Percentiles rank a stretch among this genome's conserved stretches.
Evolutionary conservation across 1,140 invertebrate genomes (phyloP).

Genomic region (Neodiprion fabricii): DNA sequence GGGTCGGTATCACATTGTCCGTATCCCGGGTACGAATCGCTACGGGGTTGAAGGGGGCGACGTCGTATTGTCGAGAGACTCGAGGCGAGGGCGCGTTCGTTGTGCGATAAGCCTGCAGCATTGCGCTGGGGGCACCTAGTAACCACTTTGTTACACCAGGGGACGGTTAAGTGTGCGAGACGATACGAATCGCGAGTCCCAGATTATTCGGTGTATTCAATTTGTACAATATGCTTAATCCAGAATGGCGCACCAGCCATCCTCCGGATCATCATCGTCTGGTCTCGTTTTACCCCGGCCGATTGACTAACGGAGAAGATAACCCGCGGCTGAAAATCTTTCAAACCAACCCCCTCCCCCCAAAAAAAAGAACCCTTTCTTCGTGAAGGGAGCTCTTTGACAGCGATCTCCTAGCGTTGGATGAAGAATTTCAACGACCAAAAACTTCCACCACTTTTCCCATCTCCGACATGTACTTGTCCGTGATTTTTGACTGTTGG

Average conservation of each 20-base stretch:
- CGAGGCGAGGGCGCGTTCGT: not conserved
- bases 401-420: no score
- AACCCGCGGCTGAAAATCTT: no score
- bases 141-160: slow-evolving; percentile 59
- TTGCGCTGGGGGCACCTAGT: slow-evolving; percentile 32
- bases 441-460: no score
- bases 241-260: slow-evolving; percentile 23
- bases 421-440: no score
- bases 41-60: no score
- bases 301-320: no score
- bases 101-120: slow-evolving; percentile 16
- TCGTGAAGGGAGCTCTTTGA: no score
- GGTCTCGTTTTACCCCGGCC: not conserved
- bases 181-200: slow-evolving; percentile 48
- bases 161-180: slow-evolving; percentile 52
- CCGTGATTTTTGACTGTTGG: no score
- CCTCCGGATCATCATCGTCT: not conserved
- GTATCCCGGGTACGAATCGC: not conserved
- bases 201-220: slow-evolving; percentile 59
- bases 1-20: not conserved
- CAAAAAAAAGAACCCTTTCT: no score
- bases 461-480: no score
- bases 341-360: no score
- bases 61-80: slow-evolving; percentile 3
- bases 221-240: slow-evolving; percentile 58